phyloP scores from a whole-genome alignment of 2,888 invertebrate genomes.

The Hydroisotoma schaefferi region DNA sequence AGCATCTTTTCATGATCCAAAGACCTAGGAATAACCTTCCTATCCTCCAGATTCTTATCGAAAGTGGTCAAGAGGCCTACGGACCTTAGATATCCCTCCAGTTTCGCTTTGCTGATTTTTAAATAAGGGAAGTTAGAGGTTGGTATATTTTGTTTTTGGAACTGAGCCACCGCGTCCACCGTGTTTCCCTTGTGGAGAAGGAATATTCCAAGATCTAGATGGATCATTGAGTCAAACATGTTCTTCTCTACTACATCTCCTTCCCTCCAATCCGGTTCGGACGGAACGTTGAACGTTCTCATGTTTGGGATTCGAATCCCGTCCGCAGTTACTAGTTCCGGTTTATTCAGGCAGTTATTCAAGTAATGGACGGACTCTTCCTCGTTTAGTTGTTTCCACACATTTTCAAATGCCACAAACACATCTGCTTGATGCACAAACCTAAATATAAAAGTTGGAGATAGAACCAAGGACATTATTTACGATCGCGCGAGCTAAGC shows the following conservation, averaged over 20 bases:
- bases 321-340: slow-evolving; percentile 20
- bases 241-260: slow-evolving; percentile 30
- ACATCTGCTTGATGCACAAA: slow-evolving; percentile 4
- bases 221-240: slow-evolving; percentile 42
- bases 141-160: slow-evolving; percentile 41
- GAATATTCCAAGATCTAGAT: slow-evolving; percentile 45
- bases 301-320: slow-evolving; percentile 30
- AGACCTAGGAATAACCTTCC: slow-evolving; percentile 16
- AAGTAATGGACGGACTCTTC: slow-evolving; percentile 37
- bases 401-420: slow-evolving; percentile 23
- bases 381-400: slow-evolving; percentile 38
- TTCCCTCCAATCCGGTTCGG: slow-evolving; percentile 27
- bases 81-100: slow-evolving; percentile 41
- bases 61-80: slow-evolving; percentile 26
- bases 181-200: slow-evolving; percentile 40
- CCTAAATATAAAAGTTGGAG: too few species aligned
- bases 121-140: slow-evolving; percentile 43
- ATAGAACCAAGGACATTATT: too few species aligned
- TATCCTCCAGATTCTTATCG: slow-evolving; percentile 17
- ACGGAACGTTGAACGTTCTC: slow-evolving; percentile 25
- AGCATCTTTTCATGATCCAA: slow-evolving; percentile 21
- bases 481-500: too few species aligned
- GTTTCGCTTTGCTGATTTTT: slow-evolving; percentile 36
- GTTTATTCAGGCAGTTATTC: slow-evolving; percentile 19
- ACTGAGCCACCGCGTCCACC: slow-evolving; percentile 38